These are phyloP conservation scores for Dryomyza anilis DNA, from an alignment of 2,888 invertebrate species.

Conservation along the genomic window DNA sequence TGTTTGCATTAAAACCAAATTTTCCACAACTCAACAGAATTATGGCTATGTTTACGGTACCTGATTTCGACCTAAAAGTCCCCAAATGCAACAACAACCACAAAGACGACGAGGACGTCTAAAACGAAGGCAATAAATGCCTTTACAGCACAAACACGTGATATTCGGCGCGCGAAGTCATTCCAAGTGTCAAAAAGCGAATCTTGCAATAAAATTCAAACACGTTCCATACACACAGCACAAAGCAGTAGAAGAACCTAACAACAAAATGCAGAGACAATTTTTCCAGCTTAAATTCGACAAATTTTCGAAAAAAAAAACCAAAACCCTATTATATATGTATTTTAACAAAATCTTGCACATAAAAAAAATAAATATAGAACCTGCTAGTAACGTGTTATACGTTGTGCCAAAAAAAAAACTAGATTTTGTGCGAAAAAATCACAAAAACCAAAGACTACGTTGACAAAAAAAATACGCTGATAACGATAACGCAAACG, in stretches of 20 bases:
- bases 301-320: background rate
- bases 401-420: background rate
- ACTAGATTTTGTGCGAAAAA: background rate
- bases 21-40: background rate
- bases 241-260: background rate
- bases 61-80: conserved; percentile 4
- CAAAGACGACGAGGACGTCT: background rate
- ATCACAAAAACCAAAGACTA: too few relatives aligned
- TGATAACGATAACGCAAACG: conserved; percentile 20
- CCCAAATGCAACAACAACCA: background rate
- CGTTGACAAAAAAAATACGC: too few relatives aligned
- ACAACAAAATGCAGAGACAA: background rate
- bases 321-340: background rate
- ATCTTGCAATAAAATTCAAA: conserved; percentile 1
- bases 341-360: background rate
- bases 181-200: conserved; percentile 1
- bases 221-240: conserved; percentile 18
- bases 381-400: background rate
- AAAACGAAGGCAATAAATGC: background rate
- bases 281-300: too few relatives aligned
- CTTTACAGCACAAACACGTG: conserved; percentile 12
- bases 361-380: background rate
- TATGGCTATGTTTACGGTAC: background rate
- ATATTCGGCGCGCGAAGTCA: too few relatives aligned
- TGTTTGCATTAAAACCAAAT: conserved; percentile 11